phyloP scores from a whole-genome alignment of 2,113 vertebrate genomes.

The Apodemus speciosus region DNA sequence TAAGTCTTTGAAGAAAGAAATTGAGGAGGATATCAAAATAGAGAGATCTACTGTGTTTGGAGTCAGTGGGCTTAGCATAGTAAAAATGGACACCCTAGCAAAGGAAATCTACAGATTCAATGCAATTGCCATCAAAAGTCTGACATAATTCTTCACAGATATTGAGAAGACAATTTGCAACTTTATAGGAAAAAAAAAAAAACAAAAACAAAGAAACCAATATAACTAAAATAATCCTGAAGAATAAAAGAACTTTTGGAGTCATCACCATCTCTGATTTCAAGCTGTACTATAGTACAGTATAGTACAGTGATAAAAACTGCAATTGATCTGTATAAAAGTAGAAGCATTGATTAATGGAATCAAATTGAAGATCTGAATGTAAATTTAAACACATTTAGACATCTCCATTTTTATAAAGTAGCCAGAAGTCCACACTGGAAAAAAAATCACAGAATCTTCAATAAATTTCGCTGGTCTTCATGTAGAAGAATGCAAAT shows the following conservation, averaged over 20 bases:
- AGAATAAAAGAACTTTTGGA: background rate
- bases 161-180: background rate
- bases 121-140: background rate
- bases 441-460: background rate
- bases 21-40: background rate
- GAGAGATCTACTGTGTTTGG: background rate
- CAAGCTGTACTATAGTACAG: background rate
- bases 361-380: background rate
- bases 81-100: background rate
- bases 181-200: no score
- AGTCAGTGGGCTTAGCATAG: background rate
- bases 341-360: background rate
- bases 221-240: background rate
- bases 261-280: background rate
- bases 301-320: background rate
- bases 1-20: background rate
- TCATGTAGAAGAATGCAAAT: background rate
- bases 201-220: background rate
- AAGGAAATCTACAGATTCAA: background rate
- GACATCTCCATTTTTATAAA: background rate
- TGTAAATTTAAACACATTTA: background rate
- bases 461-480: background rate
- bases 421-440: background rate
- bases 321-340: background rate
- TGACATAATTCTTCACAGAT: background rate